A percentile compares a stretch with the other conserved stretches of the same genome.
phyloP scores from a whole-genome alignment of 2,888 invertebrate species.

The Phortica okadai region DNA sequence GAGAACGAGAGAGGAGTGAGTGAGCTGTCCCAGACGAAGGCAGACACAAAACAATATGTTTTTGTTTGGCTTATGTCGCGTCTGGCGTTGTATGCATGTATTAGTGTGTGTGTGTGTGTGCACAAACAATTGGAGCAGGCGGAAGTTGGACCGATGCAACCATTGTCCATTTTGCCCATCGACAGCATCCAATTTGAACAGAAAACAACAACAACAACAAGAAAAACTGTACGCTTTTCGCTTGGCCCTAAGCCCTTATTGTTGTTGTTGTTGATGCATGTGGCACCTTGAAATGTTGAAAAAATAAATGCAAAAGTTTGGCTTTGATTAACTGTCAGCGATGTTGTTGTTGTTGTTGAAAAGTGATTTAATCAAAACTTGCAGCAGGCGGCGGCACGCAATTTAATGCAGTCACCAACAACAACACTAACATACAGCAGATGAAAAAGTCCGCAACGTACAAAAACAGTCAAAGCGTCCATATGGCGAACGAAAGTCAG shows the following conservation, averaged over 20 bases:
- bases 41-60: conserved; percentile 70
- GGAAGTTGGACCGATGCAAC: conserved; percentile 62
- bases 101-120: conserved; percentile 51
- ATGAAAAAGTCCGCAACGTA: conserved; percentile 22
- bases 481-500: conserved; percentile 36
- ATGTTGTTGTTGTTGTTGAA: conserved; percentile 51
- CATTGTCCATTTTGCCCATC: background rate
- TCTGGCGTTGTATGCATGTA: conserved; percentile 3
- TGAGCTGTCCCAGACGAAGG: background rate
- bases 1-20: background rate
- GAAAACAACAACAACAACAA: conserved; percentile 28
- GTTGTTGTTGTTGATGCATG: background rate
- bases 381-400: background rate
- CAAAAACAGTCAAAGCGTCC: background rate
- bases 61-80: conserved; percentile 65
- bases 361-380: conserved; percentile 66
- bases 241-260: background rate
- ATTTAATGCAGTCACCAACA: conserved; percentile 29
- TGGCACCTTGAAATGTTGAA: conserved; percentile 17
- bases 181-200: conserved; percentile 8
- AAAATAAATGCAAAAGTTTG: conserved; percentile 35
- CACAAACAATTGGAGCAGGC: conserved; percentile 70
- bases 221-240: background rate
- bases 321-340: conserved; percentile 69
- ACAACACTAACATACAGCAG: conserved; percentile 25